A percentile compares a stretch with the other conserved stretches of the same genome.
phyloP scores from a whole-genome alignment of 2,113 vertebrate species.

The Prunella himalayana region DNA sequence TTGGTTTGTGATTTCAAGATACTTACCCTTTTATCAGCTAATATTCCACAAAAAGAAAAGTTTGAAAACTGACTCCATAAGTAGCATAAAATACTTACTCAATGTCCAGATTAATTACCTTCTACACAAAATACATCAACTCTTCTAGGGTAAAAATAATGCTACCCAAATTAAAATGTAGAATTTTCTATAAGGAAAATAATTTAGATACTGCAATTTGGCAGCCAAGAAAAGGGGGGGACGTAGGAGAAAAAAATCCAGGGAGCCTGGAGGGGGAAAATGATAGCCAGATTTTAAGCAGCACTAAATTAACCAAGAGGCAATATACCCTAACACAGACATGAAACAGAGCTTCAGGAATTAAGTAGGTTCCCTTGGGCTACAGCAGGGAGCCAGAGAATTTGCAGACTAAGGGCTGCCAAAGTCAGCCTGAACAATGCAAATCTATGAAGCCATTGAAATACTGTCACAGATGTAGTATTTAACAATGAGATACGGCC shows the following conservation, averaged over 20 bases:
- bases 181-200: constrained; percentile 58
- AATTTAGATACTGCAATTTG: constrained; percentile 71
- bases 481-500: constrained; percentile 70
- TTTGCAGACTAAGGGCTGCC: constrained; percentile 63
- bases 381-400: constrained; percentile 75
- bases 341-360: constrained; percentile 22
- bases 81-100: constrained; percentile 64
- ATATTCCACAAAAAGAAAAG: constrained; percentile 57
- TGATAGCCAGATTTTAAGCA: constrained; percentile 61
- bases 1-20: constrained; percentile 74
- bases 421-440: constrained; percentile 66
- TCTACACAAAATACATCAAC: constrained; percentile 67
- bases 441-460: constrained; percentile 69
- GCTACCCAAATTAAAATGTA: constrained; percentile 65
- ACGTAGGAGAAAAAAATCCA: constrained; percentile 65
- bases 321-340: constrained; percentile 36
- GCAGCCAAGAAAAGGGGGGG: constrained; percentile 72
- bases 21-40: constrained; percentile 76
- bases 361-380: constrained; percentile 62
- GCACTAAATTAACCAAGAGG: constrained; percentile 54
- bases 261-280: constrained; percentile 70
- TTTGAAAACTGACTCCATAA: constrained; percentile 63
- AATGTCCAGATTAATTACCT: constrained; percentile 67
- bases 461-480: constrained; percentile 73
- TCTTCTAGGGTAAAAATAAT: constrained; percentile 66